These are phyloP conservation scores for Pteronura brasiliensis DNA, from an alignment of 2,113 vertebrate genomes.

Conservation along the genomic window DNA sequence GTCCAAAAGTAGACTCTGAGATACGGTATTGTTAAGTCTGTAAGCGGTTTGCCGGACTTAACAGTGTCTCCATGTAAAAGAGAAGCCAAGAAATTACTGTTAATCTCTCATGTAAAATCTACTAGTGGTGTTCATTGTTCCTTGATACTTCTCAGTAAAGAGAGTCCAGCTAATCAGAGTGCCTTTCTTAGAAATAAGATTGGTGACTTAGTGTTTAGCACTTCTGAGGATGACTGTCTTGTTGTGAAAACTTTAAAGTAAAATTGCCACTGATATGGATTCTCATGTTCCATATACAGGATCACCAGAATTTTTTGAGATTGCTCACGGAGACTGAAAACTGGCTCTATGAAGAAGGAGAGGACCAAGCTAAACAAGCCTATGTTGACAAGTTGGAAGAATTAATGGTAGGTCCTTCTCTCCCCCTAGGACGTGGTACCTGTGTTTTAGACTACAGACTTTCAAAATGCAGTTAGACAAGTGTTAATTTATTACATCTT, in stretches of 20 bases:
- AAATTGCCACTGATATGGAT: background rate
- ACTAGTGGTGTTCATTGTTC: background rate
- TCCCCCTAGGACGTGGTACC: background rate
- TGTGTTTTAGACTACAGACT: background rate
- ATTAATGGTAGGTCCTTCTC: slow-evolving; percentile 81
- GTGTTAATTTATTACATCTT: slow-evolving; percentile 29
- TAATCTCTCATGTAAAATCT: background rate
- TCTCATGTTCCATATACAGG: slow-evolving; percentile 63
- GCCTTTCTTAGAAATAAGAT: background rate
- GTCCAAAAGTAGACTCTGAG: background rate
- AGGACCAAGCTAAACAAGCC: slow-evolving; percentile 87
- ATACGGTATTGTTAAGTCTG: background rate
- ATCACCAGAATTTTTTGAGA: slow-evolving; percentile 80
- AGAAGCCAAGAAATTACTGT: background rate
- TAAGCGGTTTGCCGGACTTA: background rate
- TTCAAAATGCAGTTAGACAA: background rate
- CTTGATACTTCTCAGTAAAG: background rate
- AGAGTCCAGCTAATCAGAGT: background rate
- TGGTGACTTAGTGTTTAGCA: background rate
- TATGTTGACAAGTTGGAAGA: slow-evolving; percentile 86
- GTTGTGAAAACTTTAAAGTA: background rate
- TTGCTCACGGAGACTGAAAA: slow-evolving; percentile 85
- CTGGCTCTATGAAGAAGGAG: slow-evolving; percentile 89
- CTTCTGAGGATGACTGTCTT: background rate
- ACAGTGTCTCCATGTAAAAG: background rate